Percentiles rank a stretch among this genome's conserved stretches.
Evolutionary conservation across 37 sponge, comb jelly and placozoan genomes (phyloP).

Genomic region (Petrosia ficiformis): DNA sequence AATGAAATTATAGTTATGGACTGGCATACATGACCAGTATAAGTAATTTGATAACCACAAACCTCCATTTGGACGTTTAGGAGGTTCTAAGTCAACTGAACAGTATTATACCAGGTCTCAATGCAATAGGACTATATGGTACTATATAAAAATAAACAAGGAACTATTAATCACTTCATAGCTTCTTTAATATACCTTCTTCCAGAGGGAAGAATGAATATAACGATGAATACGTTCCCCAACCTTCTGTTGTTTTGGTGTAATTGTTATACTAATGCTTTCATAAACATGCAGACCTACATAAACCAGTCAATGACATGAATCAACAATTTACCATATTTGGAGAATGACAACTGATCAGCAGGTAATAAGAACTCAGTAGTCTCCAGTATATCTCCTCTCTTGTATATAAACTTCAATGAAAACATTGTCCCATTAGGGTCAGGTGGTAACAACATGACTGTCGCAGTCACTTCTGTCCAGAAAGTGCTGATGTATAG

Average conservation of each 20-base stretch:
- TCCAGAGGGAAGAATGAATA: background rate
- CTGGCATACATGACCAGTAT: no score
- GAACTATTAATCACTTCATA: background rate
- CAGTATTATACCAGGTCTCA: background rate
- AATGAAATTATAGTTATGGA: no score
- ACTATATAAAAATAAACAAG: background rate
- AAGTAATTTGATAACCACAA: constrained; percentile 25
- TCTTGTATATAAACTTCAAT: background rate
- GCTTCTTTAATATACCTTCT: constrained; percentile 1
- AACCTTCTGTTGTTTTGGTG: constrained; percentile 5
- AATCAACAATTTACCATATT: background rate
- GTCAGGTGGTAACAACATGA: constrained; percentile 26
- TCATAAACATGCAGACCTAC: background rate
- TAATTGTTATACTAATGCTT: background rate
- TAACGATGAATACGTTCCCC: no score
- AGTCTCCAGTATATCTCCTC: background rate
- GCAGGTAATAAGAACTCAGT: background rate
- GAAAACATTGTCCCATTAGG: constrained; percentile 14
- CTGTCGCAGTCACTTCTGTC: background rate
- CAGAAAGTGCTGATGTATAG: background rate
- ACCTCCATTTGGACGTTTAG: constrained; percentile 21
- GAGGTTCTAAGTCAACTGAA: background rate
- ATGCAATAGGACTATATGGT: background rate
- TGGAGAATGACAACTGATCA: background rate
- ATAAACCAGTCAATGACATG: background rate